Evolutionary conservation across 2,113 vertebrate species (phyloP), one percentile per base, ranked within the genome.

Genomic region (Euleptes europaea): DNA sequence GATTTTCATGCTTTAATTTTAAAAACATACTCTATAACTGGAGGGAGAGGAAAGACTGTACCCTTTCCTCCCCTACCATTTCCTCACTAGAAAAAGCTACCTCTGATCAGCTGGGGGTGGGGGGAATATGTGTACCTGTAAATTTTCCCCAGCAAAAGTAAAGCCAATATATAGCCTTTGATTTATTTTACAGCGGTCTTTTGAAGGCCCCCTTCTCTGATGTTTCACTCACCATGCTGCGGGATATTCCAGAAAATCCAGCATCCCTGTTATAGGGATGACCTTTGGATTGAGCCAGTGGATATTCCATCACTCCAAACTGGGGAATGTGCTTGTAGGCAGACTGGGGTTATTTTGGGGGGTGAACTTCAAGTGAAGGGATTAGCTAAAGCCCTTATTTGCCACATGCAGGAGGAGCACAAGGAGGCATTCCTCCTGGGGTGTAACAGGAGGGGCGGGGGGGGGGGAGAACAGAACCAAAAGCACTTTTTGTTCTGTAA

Each of bases 361-460:
- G 2, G 21, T 44, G 35, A 69, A 70, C 33, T 3, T 1, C 3
- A 49, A 8, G 0, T 0, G 42, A 86, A 33, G 2, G 35, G 14
- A 86, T 49, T 73, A 84, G 51, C 28, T 85, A 80, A 69, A 65
- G 1, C 7, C 44, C 31, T 11, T n/a, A 42, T 10, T 85, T 63
- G 60, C 84, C 15, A 60, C 31, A 4, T 3, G 49, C 0, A 67
- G 23, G 33, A 5, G 17, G 5, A n/a, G 44, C 21, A 5, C 13
- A 63, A 80, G 69, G 14, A 38, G 54, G 15, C 15, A 26, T 19
- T 8, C 38, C 2, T n/a, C 33, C 38, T n/a, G 38, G 0, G 1
- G 4, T 42, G n/a, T 26, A 42, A 38, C 11, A 54, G 10, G n/a
- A 23, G 49, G 49, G 2, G 49, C 5, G 49, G 33, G 49, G 49